Evolutionary conservation across 2,888 invertebrate genomes (phyloP), one percentile per base, ranked within the genome.

Genomic region (Napeogenes inachia): DNA sequence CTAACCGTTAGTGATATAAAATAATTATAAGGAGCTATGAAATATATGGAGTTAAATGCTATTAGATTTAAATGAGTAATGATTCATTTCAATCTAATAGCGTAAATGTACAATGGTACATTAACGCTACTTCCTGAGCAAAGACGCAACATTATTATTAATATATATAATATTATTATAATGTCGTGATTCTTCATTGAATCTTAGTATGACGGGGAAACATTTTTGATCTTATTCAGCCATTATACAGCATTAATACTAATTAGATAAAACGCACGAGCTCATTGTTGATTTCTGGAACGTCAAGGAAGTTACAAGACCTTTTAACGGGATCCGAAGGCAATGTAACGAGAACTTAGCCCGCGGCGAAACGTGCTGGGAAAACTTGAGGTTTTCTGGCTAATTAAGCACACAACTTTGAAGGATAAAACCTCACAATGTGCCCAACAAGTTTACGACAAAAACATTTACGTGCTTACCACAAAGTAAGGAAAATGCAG

Each of bases 381-480:
- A 80, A 82, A 84, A 84, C 81, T 82, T 77, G 76, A 79, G 74
- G 73, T 81, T 81, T 80, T 77, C 76, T 73, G 77, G 75, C 80
- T 86, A 87, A 86, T 87, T 85, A 87, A 83, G 80, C 80, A 75
- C 75, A 80, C 75, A 84, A 84, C 72, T 80, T 84, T 82, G 70
- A 70, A 59, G 77, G 80, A 82, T 81, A 82, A 79, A 82, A 79
- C 78, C 78, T 70, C 67, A 71, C 74, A 68, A 72, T 73, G 71
- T 72, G 70, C 75, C 71, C 67, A 71, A 75, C 76, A 71, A 75
- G 72, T 76, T 72, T 61, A 63, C 68, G 71, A 78, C 74, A 78
- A 76, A 75, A 75, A 79, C 76, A 64, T 64, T 64, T 61, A 57
- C 64, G 61, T 60, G 65, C 21, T 45, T 32, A 68, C 66, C 42